Conservation (phyloP, 2,888 invertebrate species). For the Scaptomyza polygonia region DNA sequence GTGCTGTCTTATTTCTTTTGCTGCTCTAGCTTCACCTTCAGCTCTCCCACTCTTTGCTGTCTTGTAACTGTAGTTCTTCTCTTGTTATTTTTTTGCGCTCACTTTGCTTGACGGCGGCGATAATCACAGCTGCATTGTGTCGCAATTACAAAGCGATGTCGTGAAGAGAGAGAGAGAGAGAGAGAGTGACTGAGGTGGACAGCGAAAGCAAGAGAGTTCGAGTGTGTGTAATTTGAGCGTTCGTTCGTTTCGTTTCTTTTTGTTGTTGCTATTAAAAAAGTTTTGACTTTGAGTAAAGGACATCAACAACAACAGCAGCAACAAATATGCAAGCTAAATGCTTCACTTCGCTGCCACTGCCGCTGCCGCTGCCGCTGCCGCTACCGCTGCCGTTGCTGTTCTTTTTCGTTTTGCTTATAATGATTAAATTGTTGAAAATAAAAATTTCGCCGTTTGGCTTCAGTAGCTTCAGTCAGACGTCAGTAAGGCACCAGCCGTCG, state of each 20-base stretch:
- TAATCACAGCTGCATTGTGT: slow-evolving; percentile 69
- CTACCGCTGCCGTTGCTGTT: slow-evolving; percentile 8
- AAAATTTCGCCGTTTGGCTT: slow-evolving; percentile 30
- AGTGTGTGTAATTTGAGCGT: background rate
- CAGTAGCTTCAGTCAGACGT: slow-evolving; percentile 22
- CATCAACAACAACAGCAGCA: slow-evolving; percentile 4
- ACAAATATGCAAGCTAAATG: slow-evolving; percentile 21
- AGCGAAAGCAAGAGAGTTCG: slow-evolving; percentile 2
- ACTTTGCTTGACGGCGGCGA: slow-evolving; percentile 30
- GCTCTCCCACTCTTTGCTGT: background rate
- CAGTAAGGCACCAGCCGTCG: slow-evolving; percentile 17
- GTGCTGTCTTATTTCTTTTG: background rate
- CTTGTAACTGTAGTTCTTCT: slow-evolving; percentile 9
- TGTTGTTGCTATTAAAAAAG: slow-evolving; percentile 21
- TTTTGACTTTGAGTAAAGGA: slow-evolving; percentile 9
- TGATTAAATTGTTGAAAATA: slow-evolving; percentile 63
- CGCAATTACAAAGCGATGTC: slow-evolving; percentile 16
- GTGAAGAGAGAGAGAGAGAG: background rate
- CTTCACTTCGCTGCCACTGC: background rate
- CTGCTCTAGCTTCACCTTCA: background rate
- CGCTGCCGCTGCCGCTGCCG: background rate
- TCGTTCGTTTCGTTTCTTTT: slow-evolving; percentile 4
- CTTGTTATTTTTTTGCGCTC: slow-evolving; percentile 14
- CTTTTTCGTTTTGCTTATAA: slow-evolving; percentile 51
- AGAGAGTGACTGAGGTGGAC: background rate